phyloP scores from a whole-genome alignment of 2,113 vertebrate species.

The Marcusenius ussheri region DNA sequence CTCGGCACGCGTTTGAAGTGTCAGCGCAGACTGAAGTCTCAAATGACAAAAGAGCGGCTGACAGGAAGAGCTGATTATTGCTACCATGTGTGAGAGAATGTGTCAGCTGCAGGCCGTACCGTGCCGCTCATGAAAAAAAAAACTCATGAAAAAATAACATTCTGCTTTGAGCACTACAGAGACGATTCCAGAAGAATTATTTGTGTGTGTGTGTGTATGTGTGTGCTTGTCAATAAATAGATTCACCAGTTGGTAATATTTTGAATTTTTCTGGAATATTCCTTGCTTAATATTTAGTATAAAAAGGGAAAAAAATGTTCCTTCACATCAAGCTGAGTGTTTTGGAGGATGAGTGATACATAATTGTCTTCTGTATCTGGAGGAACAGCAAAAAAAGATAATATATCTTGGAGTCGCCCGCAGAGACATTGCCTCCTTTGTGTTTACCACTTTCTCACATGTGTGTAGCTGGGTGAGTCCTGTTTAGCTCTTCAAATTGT shows the following conservation, averaged over 20 bases:
- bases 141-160: not conserved
- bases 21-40: slow-evolving; percentile 12
- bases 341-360: not conserved
- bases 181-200: not conserved
- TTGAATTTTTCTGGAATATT: not conserved
- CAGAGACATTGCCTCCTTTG: not conserved
- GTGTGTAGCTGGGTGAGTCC: not conserved
- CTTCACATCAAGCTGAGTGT: not conserved
- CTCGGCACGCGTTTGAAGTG: slow-evolving; percentile 14
- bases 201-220: not conserved
- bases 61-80: slow-evolving; percentile 18
- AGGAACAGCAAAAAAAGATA: not conserved
- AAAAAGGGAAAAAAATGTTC: not conserved
- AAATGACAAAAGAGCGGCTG: slow-evolving; percentile 10
- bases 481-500: not conserved
- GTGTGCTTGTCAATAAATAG: not conserved
- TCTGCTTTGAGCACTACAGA: not conserved
- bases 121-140: not conserved
- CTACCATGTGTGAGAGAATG: not conserved
- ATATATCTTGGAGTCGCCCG: not conserved
- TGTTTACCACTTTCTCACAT: not conserved
- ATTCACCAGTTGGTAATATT: not conserved
- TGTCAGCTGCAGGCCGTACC: not conserved
- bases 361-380: not conserved
- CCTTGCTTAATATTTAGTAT: not conserved